Percentiles rank a stretch among this genome's conserved stretches.
phyloP scores from a whole-genome alignment of 2,113 vertebrate genomes.

The Noturus placidus region DNA sequence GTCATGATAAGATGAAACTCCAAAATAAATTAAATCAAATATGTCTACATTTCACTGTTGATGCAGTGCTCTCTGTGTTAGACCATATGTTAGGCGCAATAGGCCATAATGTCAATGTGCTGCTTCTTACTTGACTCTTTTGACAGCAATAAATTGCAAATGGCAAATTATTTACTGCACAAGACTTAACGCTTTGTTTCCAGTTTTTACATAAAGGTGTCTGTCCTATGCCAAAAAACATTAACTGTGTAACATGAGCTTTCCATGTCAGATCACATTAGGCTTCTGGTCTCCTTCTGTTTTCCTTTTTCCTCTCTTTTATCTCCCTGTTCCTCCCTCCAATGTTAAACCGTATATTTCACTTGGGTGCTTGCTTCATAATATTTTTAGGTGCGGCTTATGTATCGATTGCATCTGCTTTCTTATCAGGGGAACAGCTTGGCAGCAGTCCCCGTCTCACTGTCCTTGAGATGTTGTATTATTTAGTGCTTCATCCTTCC shows the following conservation, averaged over 20 bases:
- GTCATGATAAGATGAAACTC: neutral
- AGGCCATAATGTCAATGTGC: neutral
- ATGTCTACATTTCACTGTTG: neutral
- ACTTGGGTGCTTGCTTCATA: slow-evolving; percentile 50
- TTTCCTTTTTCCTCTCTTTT: neutral
- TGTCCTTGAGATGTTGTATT: slow-evolving; percentile 64
- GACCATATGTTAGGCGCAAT: neutral
- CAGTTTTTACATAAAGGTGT: slow-evolving; percentile 40
- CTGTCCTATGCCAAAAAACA: slow-evolving; percentile 54
- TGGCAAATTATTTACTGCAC: neutral
- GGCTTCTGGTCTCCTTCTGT: slow-evolving; percentile 52
- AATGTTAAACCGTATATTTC: slow-evolving; percentile 43
- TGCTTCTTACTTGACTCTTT: neutral
- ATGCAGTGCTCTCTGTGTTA: neutral
- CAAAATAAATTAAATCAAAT: slow-evolving; percentile 17
- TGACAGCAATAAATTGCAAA: neutral
- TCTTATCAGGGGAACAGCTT: slow-evolving; percentile 53
- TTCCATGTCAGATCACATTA: slow-evolving; percentile 57
- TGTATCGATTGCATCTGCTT: slow-evolving; percentile 68
- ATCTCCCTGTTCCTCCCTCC: slow-evolving; percentile 48
- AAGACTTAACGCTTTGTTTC: neutral
- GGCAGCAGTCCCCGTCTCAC: slow-evolving; percentile 58
- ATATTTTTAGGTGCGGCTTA: slow-evolving; percentile 65
- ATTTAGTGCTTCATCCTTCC: slow-evolving; percentile 53
- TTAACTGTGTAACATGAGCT: slow-evolving; percentile 59